Conservation (phyloP, 2,888 invertebrate genomes). For the Lissocephala sabroskyi region DNA sequence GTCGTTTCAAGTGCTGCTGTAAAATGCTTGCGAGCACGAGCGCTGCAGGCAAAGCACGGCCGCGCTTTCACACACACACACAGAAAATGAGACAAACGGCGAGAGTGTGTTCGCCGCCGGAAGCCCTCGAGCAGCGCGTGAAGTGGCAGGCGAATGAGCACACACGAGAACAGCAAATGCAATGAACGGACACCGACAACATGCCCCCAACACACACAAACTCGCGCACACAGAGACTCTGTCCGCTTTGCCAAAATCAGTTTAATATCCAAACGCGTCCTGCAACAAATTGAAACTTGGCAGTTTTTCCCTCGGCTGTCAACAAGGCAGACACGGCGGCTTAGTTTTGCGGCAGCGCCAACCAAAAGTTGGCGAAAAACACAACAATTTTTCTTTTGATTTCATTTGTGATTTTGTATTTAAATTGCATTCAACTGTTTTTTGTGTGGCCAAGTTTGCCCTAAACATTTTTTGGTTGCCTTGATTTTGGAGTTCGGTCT, state of each 20-base stretch:
- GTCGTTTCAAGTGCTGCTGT: constrained; percentile 44
- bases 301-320: too few species aligned
- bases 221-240: constrained; percentile 14
- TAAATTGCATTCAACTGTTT: too few species aligned
- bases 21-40: constrained; percentile 46
- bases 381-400: too few species aligned
- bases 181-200: constrained; percentile 19
- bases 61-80: constrained; percentile 7
- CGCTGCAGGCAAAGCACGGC: constrained; percentile 30
- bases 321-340: constrained; percentile 17
- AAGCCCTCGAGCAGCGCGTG: constrained; percentile 41
- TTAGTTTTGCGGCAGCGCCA: constrained; percentile 1
- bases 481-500: too few species aligned
- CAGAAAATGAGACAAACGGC: constrained; percentile 8
- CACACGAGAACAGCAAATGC: constrained; percentile 1
- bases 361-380: too few species aligned
- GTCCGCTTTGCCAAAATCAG: constrained; percentile 30
- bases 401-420: background rate
- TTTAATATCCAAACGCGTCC: constrained; percentile 18
- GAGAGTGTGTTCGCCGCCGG: constrained; percentile 21
- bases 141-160: constrained; percentile 13
- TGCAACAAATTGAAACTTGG: constrained; percentile 7
- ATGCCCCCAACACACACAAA: constrained; percentile 28
- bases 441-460: constrained; percentile 1
- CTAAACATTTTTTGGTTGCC: background rate